phyloP scores from a whole-genome alignment of 1,140 invertebrate genomes.

The Euura lappo region DNA sequence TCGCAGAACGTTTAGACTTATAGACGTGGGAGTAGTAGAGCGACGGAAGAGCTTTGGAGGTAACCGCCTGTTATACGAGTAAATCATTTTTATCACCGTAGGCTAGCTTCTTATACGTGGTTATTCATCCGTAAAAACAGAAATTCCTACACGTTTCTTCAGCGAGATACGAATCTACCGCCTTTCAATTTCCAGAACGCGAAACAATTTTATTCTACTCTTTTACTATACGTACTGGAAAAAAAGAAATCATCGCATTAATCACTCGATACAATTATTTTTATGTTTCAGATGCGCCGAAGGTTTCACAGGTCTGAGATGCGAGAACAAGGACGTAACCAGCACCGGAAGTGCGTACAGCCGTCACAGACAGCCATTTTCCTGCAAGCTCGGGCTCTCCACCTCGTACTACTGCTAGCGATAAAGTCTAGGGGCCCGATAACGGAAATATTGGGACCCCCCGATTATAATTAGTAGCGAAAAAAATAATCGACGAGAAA shows the following conservation, averaged over 20 bases:
- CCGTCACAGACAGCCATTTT: conserved; percentile 62
- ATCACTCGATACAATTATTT: conserved; percentile 20
- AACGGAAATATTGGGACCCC: conserved; percentile 49
- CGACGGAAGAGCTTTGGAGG: too few relatives aligned
- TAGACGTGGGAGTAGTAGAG: too few relatives aligned
- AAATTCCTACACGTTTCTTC: neutral
- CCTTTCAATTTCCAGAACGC: too few relatives aligned
- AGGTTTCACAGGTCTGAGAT: conserved; percentile 81
- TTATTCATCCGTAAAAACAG: neutral
- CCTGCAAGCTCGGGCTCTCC: conserved; percentile 66
- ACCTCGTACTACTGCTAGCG: conserved; percentile 67
- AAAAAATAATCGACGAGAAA: neutral
- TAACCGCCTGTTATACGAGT: neutral
- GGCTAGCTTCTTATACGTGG: neutral
- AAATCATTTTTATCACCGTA: conserved; percentile 3
- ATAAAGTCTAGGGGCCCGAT: conserved; percentile 57
- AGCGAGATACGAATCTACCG: too few relatives aligned
- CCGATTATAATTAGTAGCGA: neutral
- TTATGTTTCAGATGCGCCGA: conserved; percentile 78
- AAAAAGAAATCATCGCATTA: too few relatives aligned
- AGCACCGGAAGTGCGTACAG: conserved; percentile 70
- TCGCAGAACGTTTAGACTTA: too few relatives aligned
- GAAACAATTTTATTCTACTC: too few relatives aligned
- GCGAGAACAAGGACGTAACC: conserved; percentile 80
- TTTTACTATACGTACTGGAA: too few relatives aligned